Conservation (phyloP, 2,888 invertebrate genomes). For the Tetrapedia diversipes region DNA sequence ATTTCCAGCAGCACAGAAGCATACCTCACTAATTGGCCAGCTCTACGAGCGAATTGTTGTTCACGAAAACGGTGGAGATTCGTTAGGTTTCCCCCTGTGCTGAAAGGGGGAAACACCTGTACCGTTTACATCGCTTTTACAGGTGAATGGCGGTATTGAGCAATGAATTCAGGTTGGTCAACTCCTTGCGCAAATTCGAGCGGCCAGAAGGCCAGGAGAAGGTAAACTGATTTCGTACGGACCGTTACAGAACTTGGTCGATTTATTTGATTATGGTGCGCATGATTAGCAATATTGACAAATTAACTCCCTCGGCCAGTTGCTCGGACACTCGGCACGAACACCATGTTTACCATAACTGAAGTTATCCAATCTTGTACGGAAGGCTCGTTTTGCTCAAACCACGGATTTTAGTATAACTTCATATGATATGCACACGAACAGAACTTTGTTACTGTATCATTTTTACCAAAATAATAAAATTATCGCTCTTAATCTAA, state of each 20-base stretch:
- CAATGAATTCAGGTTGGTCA: slow-evolving; percentile 61
- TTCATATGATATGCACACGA: background rate
- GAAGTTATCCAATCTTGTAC: slow-evolving; percentile 52
- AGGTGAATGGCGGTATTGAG: slow-evolving; percentile 57
- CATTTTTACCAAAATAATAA: background rate
- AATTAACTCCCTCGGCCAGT: slow-evolving; percentile 71
- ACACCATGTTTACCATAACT: slow-evolving; percentile 56
- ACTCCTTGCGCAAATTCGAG: slow-evolving; percentile 68
- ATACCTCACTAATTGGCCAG: too few species aligned
- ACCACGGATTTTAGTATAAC: background rate
- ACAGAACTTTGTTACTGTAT: background rate
- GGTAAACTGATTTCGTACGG: slow-evolving; percentile 72
- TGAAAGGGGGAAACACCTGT: slow-evolving; percentile 36
- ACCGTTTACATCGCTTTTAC: slow-evolving; percentile 60
- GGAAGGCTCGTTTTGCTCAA: slow-evolving; percentile 21
- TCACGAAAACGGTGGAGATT: slow-evolving; percentile 21
- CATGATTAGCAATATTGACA: slow-evolving; percentile 77
- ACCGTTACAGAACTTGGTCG: slow-evolving; percentile 72
- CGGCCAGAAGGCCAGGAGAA: slow-evolving; percentile 67
- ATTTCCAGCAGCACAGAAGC: too few species aligned
- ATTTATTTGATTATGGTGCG: slow-evolving; percentile 75
- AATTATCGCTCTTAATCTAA: background rate
- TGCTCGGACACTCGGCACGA: slow-evolving; percentile 66
- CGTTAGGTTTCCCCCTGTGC: slow-evolving; percentile 28
- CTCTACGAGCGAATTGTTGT: background rate